Evolutionary conservation across 1,140 invertebrate genomes (phyloP).

Genomic region (Neodiprion lecontei): DNA sequence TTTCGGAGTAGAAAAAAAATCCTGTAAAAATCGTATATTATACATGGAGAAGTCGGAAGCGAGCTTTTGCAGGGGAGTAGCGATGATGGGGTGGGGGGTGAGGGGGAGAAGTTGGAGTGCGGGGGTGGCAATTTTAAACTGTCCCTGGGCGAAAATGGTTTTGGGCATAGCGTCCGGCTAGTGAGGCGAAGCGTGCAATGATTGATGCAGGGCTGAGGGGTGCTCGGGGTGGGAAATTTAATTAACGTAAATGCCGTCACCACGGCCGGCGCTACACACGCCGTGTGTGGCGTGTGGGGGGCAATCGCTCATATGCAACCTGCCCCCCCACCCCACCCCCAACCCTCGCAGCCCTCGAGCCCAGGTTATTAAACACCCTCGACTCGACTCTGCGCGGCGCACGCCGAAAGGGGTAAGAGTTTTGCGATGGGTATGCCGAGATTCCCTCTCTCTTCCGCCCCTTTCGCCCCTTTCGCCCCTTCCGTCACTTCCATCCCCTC

Average conservation of each 20-base stretch:
- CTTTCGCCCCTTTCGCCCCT: neutral
- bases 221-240: conserved; percentile 52
- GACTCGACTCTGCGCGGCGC: conserved; percentile 1
- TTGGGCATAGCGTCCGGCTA: conserved; percentile 37
- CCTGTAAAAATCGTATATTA: too few species aligned
- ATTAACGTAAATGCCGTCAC: conserved; percentile 62
- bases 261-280: conserved; percentile 43
- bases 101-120: neutral
- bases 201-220: conserved; percentile 50
- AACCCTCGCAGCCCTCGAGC: conserved; percentile 26
- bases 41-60: too few species aligned
- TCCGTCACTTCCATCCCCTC: neutral
- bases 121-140: conserved; percentile 42
- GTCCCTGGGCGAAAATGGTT: conserved; percentile 32
- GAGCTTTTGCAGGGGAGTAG: too few species aligned
- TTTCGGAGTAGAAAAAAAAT: too few species aligned
- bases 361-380: conserved; percentile 46
- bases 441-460: neutral
- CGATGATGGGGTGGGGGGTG: too few species aligned
- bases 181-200: conserved; percentile 51
- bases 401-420: conserved; percentile 28
- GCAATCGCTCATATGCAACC: conserved; percentile 60
- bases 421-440: neutral
- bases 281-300: conserved; percentile 44
- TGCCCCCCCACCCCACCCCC: conserved; percentile 28